Evolutionary conservation across 2,113 vertebrate genomes (phyloP).

Genomic region (Psammodynastes pulverulentus): DNA sequence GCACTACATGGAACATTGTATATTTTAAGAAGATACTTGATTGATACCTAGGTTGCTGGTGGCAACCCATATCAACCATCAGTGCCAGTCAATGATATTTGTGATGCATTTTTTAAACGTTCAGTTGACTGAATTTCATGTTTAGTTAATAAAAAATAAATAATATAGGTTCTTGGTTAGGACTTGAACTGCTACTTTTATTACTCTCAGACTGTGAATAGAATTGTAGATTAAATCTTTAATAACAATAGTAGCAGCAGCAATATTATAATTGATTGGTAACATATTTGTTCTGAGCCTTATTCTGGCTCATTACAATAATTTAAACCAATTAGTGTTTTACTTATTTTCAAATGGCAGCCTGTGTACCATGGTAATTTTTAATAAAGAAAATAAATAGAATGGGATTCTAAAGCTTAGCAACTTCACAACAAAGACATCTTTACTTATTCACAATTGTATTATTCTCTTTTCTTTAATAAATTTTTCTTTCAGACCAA

Average conservation of each 20-base stretch:
- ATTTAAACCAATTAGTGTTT: background rate
- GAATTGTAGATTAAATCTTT: too few species aligned
- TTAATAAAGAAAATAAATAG: background rate
- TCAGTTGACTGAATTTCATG: too few species aligned
- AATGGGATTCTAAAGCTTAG: background rate
- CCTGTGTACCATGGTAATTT: background rate
- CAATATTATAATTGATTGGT: conserved; percentile 28
- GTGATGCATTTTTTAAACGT: too few species aligned
- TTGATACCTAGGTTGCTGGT: too few species aligned
- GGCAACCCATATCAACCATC: too few species aligned
- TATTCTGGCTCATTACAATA: background rate
- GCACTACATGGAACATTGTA: too few species aligned
- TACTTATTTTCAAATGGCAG: background rate
- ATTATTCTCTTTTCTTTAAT: background rate
- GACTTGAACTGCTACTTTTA: too few species aligned
- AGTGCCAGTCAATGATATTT: too few species aligned
- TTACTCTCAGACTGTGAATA: too few species aligned
- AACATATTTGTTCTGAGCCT: background rate
- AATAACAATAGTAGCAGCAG: conserved; percentile 4
- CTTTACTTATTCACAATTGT: background rate
- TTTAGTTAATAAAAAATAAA: too few species aligned
- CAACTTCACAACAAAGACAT: background rate
- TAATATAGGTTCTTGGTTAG: too few species aligned
- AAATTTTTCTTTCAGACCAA: background rate
- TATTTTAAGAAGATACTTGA: too few species aligned